Conservation (phyloP, 2,888 invertebrate genomes). For the Drosophila anomelani region DNA sequence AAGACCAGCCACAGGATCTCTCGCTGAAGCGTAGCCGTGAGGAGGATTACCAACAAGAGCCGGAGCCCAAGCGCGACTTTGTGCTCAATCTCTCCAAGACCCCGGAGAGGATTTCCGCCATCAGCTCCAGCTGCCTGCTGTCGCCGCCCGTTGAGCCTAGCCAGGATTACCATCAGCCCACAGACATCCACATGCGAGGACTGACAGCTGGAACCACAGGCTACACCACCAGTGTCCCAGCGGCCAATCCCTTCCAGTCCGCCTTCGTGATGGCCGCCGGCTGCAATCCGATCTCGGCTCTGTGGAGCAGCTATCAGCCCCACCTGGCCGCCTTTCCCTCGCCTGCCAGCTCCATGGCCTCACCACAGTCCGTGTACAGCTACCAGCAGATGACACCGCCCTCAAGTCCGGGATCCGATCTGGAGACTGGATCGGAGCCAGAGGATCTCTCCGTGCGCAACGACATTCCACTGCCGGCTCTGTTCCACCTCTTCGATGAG, state of each 20-base stretch:
- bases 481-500: slow-evolving; percentile 80
- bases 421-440: slow-evolving; percentile 78
- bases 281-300: slow-evolving; percentile 77
- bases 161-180: slow-evolving; percentile 66
- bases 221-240: slow-evolving; percentile 61
- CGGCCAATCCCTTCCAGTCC: slow-evolving; percentile 71
- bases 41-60: slow-evolving; percentile 55
- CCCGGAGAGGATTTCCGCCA: slow-evolving; percentile 36
- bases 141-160: slow-evolving; percentile 70
- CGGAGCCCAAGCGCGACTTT: slow-evolving; percentile 76
- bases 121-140: slow-evolving; percentile 59
- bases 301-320: slow-evolving; percentile 79
- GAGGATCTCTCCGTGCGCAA: slow-evolving; percentile 83
- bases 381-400: slow-evolving; percentile 82
- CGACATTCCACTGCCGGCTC: slow-evolving; percentile 82
- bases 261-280: slow-evolving; percentile 81
- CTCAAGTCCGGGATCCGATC: slow-evolving; percentile 78
- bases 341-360: slow-evolving; percentile 72
- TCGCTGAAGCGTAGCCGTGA: slow-evolving; percentile 80
- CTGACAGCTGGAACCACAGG: slow-evolving; percentile 70
- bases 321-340: slow-evolving; percentile 57
- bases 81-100: slow-evolving; percentile 80
- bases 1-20: slow-evolving; percentile 82
- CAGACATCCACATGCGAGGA: slow-evolving; percentile 81
- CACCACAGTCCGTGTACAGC: slow-evolving; percentile 70